These are phyloP conservation scores for Spizaetus ornatus DNA, from an alignment of 2,113 vertebrate genomes.

Conservation along the genomic window DNA sequence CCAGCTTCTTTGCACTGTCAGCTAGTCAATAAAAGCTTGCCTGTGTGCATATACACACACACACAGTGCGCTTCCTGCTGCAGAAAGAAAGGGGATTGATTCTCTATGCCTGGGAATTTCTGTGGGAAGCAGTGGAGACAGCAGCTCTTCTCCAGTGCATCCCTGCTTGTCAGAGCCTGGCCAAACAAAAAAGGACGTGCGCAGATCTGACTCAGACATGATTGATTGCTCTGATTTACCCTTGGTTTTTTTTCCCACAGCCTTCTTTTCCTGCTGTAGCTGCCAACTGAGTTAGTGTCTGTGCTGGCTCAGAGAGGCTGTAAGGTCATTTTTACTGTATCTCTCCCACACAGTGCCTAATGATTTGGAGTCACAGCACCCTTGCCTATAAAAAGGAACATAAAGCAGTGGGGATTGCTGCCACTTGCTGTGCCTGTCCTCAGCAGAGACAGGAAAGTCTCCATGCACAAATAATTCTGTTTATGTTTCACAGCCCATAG, in stretches of 20 bases:
- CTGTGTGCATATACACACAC: accelerated
- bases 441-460: background rate
- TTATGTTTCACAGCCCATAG: background rate
- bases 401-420: background rate
- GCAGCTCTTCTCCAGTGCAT: background rate
- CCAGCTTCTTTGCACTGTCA: background rate
- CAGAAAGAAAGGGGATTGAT: background rate
- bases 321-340: constrained; percentile 7
- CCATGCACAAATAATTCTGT: background rate
- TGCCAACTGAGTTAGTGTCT: background rate
- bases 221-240: background rate
- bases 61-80: background rate
- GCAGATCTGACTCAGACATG: background rate
- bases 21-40: background rate
- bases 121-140: background rate
- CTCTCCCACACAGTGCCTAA: background rate
- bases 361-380: background rate
- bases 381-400: constrained; percentile 10
- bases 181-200: accelerated
- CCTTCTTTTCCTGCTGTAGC: background rate
- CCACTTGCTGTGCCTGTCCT: background rate
- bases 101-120: background rate
- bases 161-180: background rate
- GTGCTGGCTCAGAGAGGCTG: background rate
- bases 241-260: background rate